Conservation (phyloP, 2,113 vertebrate species). For the Mesocricetus auratus region DNA sequence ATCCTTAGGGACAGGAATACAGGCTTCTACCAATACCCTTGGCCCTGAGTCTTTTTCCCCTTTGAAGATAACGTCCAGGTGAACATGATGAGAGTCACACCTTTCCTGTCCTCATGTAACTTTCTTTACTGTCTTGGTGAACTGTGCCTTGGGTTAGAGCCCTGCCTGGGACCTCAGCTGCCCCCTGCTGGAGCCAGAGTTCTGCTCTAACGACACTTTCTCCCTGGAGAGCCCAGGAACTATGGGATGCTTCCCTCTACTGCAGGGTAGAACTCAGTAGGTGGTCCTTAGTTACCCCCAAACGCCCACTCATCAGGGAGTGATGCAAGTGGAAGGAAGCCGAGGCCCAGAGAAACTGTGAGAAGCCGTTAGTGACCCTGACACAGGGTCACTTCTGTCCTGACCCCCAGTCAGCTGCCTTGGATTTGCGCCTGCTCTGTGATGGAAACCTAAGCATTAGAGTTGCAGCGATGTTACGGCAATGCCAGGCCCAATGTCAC, state of each 20-base stretch:
- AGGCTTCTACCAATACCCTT: background rate
- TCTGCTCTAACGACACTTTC: no score
- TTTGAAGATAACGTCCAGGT: background rate
- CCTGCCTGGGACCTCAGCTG: accelerated
- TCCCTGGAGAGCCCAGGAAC: background rate
- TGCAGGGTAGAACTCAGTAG: accelerated
- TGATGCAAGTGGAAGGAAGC: accelerated
- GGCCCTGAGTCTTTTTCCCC: background rate
- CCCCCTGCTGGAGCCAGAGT: background rate
- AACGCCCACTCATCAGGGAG: accelerated
- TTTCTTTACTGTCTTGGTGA: background rate
- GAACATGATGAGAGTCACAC: accelerated
- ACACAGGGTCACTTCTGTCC: accelerated
- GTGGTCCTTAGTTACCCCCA: accelerated
- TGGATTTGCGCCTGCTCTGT: background rate
- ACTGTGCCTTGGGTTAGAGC: background rate
- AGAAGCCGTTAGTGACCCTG: accelerated
- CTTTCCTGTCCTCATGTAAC: background rate
- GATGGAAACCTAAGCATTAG: accelerated
- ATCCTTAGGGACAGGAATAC: background rate
- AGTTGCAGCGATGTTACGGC: accelerated
- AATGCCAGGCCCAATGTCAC: accelerated
- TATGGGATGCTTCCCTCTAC: background rate
- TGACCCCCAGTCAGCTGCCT: accelerated
- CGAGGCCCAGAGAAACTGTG: accelerated